Conservation (phyloP, 92 coral and sea anemone species). For the Bergia puertoricense region DNA sequence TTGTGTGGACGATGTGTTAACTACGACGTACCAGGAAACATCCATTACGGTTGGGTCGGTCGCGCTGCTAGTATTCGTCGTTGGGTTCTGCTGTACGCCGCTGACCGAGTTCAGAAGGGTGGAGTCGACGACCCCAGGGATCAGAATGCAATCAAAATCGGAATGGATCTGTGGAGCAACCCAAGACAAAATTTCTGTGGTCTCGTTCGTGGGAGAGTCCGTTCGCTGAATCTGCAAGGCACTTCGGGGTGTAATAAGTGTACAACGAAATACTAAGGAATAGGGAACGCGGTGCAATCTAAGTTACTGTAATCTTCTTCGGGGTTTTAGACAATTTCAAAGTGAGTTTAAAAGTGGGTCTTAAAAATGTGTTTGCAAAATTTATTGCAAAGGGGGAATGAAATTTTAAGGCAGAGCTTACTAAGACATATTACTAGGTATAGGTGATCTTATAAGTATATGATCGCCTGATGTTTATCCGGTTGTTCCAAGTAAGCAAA, state of each 20-base stretch:
- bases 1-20: conserved; percentile 37
- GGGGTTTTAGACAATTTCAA: too few species aligned
- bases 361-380: too few species aligned
- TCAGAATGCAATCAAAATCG: conserved; percentile 55
- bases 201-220: conserved; percentile 2
- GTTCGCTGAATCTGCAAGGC: conserved; percentile 23
- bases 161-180: conserved; percentile 48
- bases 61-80: conserved; percentile 51
- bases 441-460: too few species aligned
- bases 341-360: too few species aligned
- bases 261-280: background rate
- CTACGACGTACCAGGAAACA: conserved; percentile 54
- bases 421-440: too few species aligned
- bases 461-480: too few species aligned
- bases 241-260: background rate
- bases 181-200: conserved; percentile 20
- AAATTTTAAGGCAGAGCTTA: too few species aligned
- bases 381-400: too few species aligned
- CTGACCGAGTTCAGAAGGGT: conserved; percentile 53
- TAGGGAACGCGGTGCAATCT: background rate
- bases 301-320: background rate
- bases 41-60: conserved; percentile 50
- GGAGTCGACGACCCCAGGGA: conserved; percentile 55
- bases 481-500: too few species aligned
- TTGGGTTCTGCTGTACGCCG: conserved; percentile 44